These are phyloP conservation scores for Urosaurus nigricauda DNA, from an alignment of 2,797 vertebrate species.

Conservation along the genomic window DNA sequence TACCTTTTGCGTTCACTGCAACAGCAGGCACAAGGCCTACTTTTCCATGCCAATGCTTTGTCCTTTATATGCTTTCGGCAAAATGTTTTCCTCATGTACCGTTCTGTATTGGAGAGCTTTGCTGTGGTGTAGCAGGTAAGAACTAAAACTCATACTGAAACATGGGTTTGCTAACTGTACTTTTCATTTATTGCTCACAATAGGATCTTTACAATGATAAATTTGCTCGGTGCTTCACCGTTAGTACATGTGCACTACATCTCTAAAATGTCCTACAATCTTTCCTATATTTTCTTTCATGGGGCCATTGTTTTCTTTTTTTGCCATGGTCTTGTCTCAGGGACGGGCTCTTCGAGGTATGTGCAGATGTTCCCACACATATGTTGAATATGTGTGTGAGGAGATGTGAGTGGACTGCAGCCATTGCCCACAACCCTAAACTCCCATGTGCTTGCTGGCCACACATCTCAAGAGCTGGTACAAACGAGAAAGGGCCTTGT, in stretches of 20 bases:
- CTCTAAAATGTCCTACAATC: background rate
- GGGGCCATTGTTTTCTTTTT: background rate
- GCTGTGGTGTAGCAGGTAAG: background rate
- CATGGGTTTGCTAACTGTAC: background rate
- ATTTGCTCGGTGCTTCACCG: background rate
- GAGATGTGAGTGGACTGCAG: too few species aligned
- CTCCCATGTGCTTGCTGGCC: too few species aligned
- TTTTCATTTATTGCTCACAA: background rate
- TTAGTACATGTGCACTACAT: background rate
- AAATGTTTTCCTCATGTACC: too few species aligned
- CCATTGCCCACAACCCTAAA: too few species aligned
- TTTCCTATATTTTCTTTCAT: background rate
- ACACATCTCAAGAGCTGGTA: background rate
- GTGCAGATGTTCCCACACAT: background rate
- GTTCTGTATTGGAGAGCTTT: background rate
- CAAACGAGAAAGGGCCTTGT: background rate
- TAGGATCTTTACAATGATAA: background rate
- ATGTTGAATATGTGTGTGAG: too few species aligned
- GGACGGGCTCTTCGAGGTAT: background rate
- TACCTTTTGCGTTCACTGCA: background rate
- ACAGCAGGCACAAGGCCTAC: background rate
- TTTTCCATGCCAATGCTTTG: background rate
- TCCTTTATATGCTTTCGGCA: too few species aligned
- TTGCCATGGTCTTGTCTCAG: background rate
- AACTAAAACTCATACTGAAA: background rate